Conservation (phyloP, 2,888 invertebrate genomes). For the Eupelmus urozonus region DNA sequence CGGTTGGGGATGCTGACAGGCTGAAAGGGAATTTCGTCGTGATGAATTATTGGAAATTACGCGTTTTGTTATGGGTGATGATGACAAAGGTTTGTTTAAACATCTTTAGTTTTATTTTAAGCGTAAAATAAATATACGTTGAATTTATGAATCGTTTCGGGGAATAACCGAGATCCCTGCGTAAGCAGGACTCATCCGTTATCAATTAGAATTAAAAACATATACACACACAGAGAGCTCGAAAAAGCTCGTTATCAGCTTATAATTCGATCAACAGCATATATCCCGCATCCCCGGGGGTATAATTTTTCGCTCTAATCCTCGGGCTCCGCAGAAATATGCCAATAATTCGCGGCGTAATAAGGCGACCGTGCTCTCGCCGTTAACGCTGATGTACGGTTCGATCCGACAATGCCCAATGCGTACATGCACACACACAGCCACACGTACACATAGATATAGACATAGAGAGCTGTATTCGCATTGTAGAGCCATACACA, state of each 20-base stretch:
- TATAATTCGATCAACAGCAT: neutral
- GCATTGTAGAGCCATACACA: no score
- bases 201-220: constrained; percentile 9
- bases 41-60: no score
- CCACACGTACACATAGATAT: neutral
- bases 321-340: constrained; percentile 15
- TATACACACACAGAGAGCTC: neutral
- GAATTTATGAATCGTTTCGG: no score
- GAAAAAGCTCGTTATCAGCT: constrained; percentile 14
- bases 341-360: constrained; percentile 26
- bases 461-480: no score
- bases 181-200: neutral
- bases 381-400: constrained; percentile 35
- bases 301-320: constrained; percentile 25
- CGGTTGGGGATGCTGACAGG: no score
- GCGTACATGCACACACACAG: neutral
- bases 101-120: no score
- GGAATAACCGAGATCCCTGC: no score
- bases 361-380: constrained; percentile 1
- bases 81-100: no score
- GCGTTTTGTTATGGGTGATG: no score
- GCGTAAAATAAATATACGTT: no score
- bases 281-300: neutral
- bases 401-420: constrained; percentile 23
- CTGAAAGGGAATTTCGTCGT: no score